Evolutionary conservation across 2,113 vertebrate species (phyloP), one percentile per base, ranked within the genome.

Genomic region (Calonectris borealis): DNA sequence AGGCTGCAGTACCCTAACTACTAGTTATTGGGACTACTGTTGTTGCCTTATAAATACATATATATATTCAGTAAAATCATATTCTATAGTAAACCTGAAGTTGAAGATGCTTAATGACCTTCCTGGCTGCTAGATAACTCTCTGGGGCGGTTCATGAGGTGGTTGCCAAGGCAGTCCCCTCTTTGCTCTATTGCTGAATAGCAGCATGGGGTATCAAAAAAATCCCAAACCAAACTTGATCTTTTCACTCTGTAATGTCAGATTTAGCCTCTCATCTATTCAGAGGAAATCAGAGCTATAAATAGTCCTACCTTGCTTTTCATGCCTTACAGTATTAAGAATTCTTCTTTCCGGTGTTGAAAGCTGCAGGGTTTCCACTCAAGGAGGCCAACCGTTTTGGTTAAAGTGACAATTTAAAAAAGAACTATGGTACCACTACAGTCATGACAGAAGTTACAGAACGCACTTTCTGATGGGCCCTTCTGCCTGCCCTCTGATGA

Each of bases 211-310:
- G 22, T 60, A 32, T 32, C 32, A 71, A 71, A 82, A 14, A 42
- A 55, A 26, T 24, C 16, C 11, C 11, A 57, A 31, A 5, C 1
- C 17, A 6, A 24, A 46, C 86, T 89, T 87, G 68, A 83, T 87
- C 38, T 88, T 96, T 88, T 92, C 73, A 54, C 13, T 54, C 75
- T 44, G 16, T 84, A 90, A 85, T 54, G 60, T 80, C 80, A 69
- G 2, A 72, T 87, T 94, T 88, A 89, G 36, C 38, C 40, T 88
- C 79, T 83, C n/a, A 58, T n/a, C 60, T 87, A 44, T 81, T 86
- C 31, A 88, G 71, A 91, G 88, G 68, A 96, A 97, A 94, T 78
- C 44, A 80, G 38, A 93, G 22, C 52, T 91, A 88, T 79, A 90
- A 94, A 58, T 40, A 83, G 81, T 57, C 34, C 31, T 77, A 66